Conservation (phyloP, 2,113 vertebrate species). For the Chrysemys picta region DNA sequence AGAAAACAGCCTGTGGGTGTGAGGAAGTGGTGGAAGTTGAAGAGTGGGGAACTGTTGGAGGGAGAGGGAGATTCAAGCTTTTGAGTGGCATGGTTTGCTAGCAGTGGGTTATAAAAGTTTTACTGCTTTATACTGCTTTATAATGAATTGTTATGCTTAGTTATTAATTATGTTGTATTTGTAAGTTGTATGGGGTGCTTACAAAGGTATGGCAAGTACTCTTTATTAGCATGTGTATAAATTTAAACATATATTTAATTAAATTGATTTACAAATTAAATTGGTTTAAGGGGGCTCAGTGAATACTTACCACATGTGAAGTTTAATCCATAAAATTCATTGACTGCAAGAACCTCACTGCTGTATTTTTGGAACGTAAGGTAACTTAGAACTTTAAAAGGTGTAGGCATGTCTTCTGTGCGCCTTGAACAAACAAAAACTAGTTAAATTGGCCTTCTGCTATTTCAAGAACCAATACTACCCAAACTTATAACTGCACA, state of each 20-base stretch:
- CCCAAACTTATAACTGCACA: background rate
- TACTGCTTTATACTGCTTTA: background rate
- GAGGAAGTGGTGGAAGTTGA: background rate
- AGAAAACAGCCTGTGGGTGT: background rate
- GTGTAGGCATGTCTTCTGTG: constrained; percentile 87
- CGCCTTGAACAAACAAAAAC: constrained; percentile 81
- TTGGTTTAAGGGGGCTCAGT: background rate
- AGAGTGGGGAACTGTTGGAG: background rate
- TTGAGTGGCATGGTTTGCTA: background rate
- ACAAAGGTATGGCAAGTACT: background rate
- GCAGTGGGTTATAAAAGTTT: fast-evolving
- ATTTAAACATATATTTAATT: background rate
- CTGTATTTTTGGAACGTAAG: constrained; percentile 96
- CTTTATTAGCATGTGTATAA: background rate
- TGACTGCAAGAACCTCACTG: constrained; percentile 92
- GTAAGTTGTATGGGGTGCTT: background rate
- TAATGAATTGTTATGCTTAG: background rate
- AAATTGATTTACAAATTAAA: background rate
- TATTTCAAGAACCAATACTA: background rate
- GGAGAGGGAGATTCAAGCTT: background rate
- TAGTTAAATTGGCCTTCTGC: constrained; percentile 5
- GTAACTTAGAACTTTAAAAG: constrained; percentile 91
- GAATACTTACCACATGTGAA: constrained; percentile 92
- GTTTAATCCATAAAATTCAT: constrained; percentile 90
- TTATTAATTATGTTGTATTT: background rate